Conservation (phyloP, 2,888 invertebrate species). For the Himalopsyche kuldschensis region DNA sequence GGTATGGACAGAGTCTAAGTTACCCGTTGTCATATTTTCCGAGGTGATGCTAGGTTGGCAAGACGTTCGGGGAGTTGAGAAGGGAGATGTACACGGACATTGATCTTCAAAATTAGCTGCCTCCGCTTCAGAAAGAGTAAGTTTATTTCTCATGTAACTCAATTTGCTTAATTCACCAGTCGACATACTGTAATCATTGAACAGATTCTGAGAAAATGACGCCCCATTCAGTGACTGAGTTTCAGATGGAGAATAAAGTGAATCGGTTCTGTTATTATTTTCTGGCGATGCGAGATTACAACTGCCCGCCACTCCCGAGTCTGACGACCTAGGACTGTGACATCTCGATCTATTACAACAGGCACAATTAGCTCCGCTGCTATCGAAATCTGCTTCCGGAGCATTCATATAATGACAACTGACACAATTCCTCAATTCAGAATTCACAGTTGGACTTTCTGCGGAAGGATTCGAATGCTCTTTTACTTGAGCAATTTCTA, state of each 20-base stretch:
- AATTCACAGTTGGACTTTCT: slow-evolving; percentile 6
- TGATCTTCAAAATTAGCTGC: slow-evolving; percentile 68
- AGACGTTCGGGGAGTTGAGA: slow-evolving; percentile 71
- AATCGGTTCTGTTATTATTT: slow-evolving; percentile 50
- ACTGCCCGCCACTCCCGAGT: slow-evolving; percentile 85
- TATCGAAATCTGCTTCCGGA: slow-evolving; percentile 21
- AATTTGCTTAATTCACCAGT: slow-evolving; percentile 37
- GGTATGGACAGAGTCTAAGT: slow-evolving; percentile 55
- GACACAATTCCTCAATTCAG: slow-evolving; percentile 31
- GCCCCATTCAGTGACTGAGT: slow-evolving; percentile 41
- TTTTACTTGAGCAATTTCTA: slow-evolving; percentile 43
- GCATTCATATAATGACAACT: slow-evolving; percentile 33
- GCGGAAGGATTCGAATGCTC: slow-evolving; percentile 22
- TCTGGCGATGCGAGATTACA: slow-evolving; percentile 75
- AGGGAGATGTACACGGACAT: slow-evolving; percentile 73
- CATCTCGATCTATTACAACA: slow-evolving; percentile 66
- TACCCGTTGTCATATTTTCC: slow-evolving; percentile 58
- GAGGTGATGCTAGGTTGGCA: slow-evolving; percentile 62
- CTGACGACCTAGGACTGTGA: slow-evolving; percentile 74
- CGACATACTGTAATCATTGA: slow-evolving; percentile 44
- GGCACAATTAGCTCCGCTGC: slow-evolving; percentile 49
- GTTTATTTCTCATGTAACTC: slow-evolving; percentile 43
- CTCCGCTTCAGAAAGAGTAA: slow-evolving; percentile 62
- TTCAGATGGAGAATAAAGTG: slow-evolving; percentile 48
- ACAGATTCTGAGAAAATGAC: slow-evolving; percentile 18